Conservation (phyloP, 2,888 invertebrate genomes). For the Perithous albicinctus region DNA sequence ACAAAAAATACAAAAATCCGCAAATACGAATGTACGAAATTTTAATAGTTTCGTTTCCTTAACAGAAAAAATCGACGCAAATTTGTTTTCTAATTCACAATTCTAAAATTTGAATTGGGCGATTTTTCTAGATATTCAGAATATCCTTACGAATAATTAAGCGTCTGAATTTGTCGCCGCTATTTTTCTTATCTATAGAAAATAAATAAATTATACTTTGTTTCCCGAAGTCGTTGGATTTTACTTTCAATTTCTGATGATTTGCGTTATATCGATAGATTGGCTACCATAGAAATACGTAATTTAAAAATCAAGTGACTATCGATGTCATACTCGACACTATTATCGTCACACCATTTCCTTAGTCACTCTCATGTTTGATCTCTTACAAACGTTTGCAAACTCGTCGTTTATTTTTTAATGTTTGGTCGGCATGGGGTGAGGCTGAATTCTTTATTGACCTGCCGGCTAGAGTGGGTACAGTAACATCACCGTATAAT, state of each 20-base stretch:
- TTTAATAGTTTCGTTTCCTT: background rate
- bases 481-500: conserved; percentile 1
- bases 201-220: too few species aligned
- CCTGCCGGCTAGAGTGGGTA: conserved; percentile 23
- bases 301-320: background rate
- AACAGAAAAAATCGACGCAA: background rate
- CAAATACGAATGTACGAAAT: too few species aligned
- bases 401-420: conserved; percentile 43
- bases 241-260: too few species aligned
- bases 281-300: too few species aligned
- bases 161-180: too few species aligned
- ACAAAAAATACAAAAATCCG: too few species aligned
- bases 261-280: too few species aligned
- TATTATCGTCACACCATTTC: conserved; percentile 37
- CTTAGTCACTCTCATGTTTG: conserved; percentile 57
- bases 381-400: conserved; percentile 36
- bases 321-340: conserved; percentile 28
- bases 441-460: conserved; percentile 57
- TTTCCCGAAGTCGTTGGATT: too few species aligned
- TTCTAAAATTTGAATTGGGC: background rate
- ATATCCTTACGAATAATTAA: too few species aligned
- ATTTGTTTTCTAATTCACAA: background rate
- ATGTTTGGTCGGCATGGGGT: conserved; percentile 56
- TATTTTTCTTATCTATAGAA: too few species aligned
- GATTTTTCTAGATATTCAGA: too few species aligned